A percentile compares a stretch with the other conserved stretches of the same genome.
Conservation (phyloP, 2,797 vertebrate genomes). For the Ficedula albicollis region DNA sequence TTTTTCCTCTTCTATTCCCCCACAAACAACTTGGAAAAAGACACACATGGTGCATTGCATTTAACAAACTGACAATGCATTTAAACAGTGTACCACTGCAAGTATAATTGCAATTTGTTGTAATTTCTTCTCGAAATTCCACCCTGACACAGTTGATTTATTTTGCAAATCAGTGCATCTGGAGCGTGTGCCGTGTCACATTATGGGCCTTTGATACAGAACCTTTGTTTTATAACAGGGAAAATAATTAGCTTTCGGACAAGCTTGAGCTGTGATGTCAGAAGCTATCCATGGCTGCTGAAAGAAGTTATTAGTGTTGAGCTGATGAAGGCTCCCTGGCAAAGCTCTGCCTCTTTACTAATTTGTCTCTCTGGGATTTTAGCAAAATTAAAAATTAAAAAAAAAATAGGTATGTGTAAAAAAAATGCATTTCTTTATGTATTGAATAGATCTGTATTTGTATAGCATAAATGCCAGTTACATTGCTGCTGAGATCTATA, state of each 20-base stretch:
- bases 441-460: background rate
- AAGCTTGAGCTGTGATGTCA: conserved; percentile 79
- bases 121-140: conserved; percentile 77
- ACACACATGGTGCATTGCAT: conserved; percentile 23
- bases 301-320: conserved; percentile 78
- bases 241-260: conserved; percentile 80
- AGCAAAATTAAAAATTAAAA: conserved; percentile 54
- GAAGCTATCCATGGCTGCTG: conserved; percentile 72
- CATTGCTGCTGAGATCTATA: background rate
- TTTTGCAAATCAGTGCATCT: conserved; percentile 79
- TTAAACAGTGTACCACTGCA: conserved; percentile 65
- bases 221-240: conserved; percentile 80
- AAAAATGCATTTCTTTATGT: background rate
- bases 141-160: conserved; percentile 76
- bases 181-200: conserved; percentile 73
- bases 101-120: conserved; percentile 76
- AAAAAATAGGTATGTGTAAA: conserved; percentile 12
- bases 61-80: conserved; percentile 62
- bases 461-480: background rate
- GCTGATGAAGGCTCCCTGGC: conserved; percentile 75
- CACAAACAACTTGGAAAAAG: conserved; percentile 12
- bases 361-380: conserved; percentile 82
- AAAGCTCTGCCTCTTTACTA: conserved; percentile 74
- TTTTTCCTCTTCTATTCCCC: background rate
- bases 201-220: conserved; percentile 80